Base-by-base conservation (phyloP, 2,113 vertebrate species). In the Psilopogon haemacephalus region DNA sequence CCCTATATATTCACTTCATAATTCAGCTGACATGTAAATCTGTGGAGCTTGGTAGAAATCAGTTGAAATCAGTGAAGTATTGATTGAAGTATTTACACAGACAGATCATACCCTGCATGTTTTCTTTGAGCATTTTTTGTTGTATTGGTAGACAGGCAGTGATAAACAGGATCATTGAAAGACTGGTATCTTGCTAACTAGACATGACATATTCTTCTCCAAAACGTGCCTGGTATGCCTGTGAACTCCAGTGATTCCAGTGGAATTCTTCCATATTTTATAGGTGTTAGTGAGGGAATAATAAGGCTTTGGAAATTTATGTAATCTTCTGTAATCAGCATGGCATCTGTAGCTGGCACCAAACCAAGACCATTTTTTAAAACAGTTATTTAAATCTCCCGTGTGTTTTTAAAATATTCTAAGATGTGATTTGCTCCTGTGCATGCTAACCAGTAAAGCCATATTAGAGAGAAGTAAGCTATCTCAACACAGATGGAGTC, bases 281-380 rank as follows among this genome's bases (percentile, higher is more conserved):
- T 87, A 92, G 89, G 87, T 94, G 60, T 62, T 77, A 80, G 48
- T 88, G 90, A 94, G 67, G 90, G 11, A 46, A 82, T 95, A 86
- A 92, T 93, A 90, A 90, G 32, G n/a, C 62, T 84, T 27, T 0
- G 70, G 40, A 67, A 94, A 88, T 93, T 95, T 82, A 85, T 79
- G 71, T 93, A 94, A 90, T 94, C 81, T 93, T 93, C 95, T 87
- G 74, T 92, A 94, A 92, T 92, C 89, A 94, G 71, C 50, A 71
- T 91, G 91, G 81, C 68, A 86, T 94, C 81, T 94, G 59, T 85
- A 92, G 62, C 74, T 93, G 95, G 93, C 86, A 92, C 24, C 52
- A 94, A 94, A 91, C 89, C 87, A 94, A 89, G 30, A 85, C 14
- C 59, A 85, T 68, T 52, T 87, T 94, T 92, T 95, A 68, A 85